Base-by-base conservation (phyloP, 2,797 vertebrate genomes). In the Tapirus indicus region DNA sequence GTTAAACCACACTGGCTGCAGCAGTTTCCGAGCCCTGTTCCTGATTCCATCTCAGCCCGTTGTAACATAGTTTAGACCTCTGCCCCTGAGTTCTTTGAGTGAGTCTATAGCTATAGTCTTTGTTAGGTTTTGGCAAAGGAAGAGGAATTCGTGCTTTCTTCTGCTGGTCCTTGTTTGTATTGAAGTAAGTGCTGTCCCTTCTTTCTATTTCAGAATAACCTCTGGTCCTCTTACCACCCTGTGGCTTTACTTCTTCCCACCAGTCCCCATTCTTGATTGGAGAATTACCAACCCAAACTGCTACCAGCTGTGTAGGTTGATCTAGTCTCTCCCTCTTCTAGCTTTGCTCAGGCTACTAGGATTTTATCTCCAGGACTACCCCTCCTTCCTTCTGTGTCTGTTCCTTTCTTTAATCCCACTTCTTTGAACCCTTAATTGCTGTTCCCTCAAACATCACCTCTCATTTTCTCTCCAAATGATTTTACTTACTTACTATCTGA, bases 351-450 rank as follows among this genome's bases (percentile, higher is more conserved):
- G 62, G 85, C 62, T 27, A 2, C 41, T 7, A 54, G 86, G 78
- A 74, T 49, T 75, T 32, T 25, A 16, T 35, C 83, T 88, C 58
- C 27, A 84, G 77, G 32, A 79, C 49, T 23, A 2, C 35, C 27
- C 58, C 9, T 44, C n/a, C 72, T 71, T 74, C 82, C 64, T 56
- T 88, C 68, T n/a, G 32, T n/a, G 38, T 64, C 88, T 92, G 44
- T 47, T 72, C 66, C 54, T 82, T 80, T 77, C 77, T 92, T 95
- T 93, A 95, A 93, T 86, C 83, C 41, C 71, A 49, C 77, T 62
- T 92, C 58, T 44, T 69, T 93, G 91, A 95, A 84, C 10, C 18
- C 72, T 82, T 96, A 94, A 92, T 95, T 97, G 84, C 95, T 77
- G 9, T 87, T 80, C 18, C 25, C 35, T 78, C 84, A 35, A 92